These are phyloP conservation scores for Acanthurus lineatus DNA, from an alignment of 2,797 vertebrate genomes.

Conservation along the genomic window DNA sequence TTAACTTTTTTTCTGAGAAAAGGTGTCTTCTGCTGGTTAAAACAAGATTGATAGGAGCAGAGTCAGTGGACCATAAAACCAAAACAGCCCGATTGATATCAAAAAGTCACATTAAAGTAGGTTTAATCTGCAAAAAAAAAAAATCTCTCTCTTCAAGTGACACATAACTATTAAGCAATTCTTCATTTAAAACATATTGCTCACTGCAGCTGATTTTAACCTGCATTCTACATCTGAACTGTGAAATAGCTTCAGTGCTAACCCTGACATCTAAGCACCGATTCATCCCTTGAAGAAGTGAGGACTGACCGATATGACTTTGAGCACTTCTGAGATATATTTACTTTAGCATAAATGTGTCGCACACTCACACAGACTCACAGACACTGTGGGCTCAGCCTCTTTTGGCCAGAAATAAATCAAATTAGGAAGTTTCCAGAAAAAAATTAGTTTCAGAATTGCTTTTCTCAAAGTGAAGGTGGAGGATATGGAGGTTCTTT, in stretches of 20 bases:
- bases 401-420: conserved; percentile 20
- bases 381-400: background rate
- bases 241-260: background rate
- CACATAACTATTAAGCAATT: background rate
- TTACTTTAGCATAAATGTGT: conserved; percentile 2
- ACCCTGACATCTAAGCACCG: background rate
- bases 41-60: background rate
- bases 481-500: background rate
- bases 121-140: background rate
- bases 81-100: background rate
- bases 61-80: background rate
- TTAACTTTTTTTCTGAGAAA: background rate
- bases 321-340: conserved; percentile 13
- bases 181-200: background rate
- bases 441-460: conserved; percentile 31
- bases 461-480: conserved; percentile 4
- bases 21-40: background rate
- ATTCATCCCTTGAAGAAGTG: background rate
- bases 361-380: background rate
- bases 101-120: background rate
- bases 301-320: background rate
- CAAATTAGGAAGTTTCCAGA: background rate
- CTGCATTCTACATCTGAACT: background rate
- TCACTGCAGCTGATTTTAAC: background rate
- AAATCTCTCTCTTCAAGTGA: background rate